A percentile compares a stretch with the other conserved stretches of the same genome.
Conservation (phyloP, 2,797 vertebrate species). For the Coilia nasus region DNA sequence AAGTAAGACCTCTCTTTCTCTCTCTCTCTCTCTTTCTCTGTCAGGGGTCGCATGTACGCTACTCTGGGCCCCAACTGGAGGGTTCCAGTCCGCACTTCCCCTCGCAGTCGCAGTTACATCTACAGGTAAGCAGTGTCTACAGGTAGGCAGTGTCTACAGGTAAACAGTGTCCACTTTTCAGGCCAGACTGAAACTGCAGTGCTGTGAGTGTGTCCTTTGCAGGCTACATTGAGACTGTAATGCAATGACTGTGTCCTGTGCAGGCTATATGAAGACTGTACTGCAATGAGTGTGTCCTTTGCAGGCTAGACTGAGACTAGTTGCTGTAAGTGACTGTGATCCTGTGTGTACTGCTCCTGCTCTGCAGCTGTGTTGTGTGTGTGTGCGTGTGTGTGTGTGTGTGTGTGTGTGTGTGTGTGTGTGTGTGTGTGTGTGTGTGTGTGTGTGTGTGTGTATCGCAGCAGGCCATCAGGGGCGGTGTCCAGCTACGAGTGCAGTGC, state of each 20-base stretch:
- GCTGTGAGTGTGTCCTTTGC: no score
- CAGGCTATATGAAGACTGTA: no score
- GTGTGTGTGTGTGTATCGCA: not conserved
- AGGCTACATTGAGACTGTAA: no score
- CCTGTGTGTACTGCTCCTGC: not conserved
- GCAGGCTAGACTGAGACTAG: no score
- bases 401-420: not conserved
- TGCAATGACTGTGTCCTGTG: no score
- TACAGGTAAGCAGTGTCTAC: slow-evolving; percentile 81
- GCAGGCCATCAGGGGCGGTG: slow-evolving; percentile 73
- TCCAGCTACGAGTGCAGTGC: slow-evolving; percentile 80
- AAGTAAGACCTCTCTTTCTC: no score
- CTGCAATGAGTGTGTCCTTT: no score
- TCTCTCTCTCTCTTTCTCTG: slow-evolving; percentile 49
- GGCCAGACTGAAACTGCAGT: no score
- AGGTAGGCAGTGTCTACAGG: slow-evolving; percentile 58
- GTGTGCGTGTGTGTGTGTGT: not conserved
- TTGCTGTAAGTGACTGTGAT: not conserved
- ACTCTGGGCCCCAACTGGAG: slow-evolving; percentile 97
- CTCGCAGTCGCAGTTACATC: slow-evolving; percentile 87
- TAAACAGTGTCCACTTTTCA: not conserved
- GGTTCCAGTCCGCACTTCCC: slow-evolving; percentile 88
- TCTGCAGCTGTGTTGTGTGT: not conserved
- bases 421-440: not conserved
- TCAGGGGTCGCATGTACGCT: slow-evolving; percentile 94